phyloP scores from a whole-genome alignment of 1,140 invertebrate species.

The Cyclina sinensis region DNA sequence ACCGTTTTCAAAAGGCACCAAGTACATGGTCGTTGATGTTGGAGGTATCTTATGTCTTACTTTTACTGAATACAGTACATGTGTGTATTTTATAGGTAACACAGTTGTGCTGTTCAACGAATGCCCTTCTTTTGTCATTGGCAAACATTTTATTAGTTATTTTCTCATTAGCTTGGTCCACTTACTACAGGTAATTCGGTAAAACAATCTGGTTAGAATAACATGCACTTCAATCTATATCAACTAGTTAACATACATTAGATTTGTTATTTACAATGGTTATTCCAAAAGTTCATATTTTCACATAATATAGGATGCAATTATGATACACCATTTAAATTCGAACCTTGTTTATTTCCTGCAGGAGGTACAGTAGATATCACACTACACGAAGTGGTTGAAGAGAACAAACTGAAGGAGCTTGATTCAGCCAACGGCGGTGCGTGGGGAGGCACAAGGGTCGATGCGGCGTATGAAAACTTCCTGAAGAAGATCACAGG shows the following conservation, averaged over 20 bases:
- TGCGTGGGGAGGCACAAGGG: constrained; percentile 64
- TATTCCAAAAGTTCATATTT: background rate
- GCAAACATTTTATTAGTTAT: no score
- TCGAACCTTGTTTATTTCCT: background rate
- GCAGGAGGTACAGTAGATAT: constrained; percentile 70
- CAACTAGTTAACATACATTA: no score
- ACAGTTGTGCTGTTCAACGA: no score
- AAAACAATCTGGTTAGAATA: no score
- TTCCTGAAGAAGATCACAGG: constrained; percentile 13
- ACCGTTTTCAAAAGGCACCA: constrained; percentile 49
- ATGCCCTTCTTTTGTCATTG: no score
- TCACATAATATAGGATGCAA: background rate
- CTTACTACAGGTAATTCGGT: no score
- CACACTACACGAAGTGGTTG: constrained; percentile 60
- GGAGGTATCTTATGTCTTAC: constrained; percentile 63
- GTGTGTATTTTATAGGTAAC: no score
- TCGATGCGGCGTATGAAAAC: constrained; percentile 53
- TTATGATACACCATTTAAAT: background rate
- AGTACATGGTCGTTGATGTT: constrained; percentile 69
- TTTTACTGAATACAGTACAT: no score
- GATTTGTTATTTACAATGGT: no score
- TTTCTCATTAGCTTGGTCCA: no score
- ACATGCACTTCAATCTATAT: no score
- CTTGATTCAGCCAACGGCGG: constrained; percentile 59
- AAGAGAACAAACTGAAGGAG: constrained; percentile 29